Evolutionary conservation across 2,797 vertebrate genomes (phyloP), one percentile per base, ranked within the genome.

Genomic region (Dallia pectoralis): DNA sequence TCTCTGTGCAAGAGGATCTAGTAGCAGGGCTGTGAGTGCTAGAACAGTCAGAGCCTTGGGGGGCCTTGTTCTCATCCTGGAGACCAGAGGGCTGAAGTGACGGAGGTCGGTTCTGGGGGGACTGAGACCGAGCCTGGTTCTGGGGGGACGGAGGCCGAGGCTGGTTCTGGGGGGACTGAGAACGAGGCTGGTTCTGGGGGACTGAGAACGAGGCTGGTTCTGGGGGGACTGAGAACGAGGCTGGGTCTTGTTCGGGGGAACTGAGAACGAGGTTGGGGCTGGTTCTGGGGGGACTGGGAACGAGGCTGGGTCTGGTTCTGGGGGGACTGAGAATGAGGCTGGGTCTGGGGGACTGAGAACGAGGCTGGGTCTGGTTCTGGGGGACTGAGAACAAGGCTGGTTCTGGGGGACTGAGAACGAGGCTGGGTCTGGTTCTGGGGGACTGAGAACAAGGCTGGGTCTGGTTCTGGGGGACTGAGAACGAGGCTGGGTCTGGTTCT

Each of bases 1-100:
- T 85, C 0, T 91, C 88, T 75, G 92, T 91, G 44, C 83, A 49
- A 74, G 74, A 77, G 77, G 88, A 91, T 83, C 85, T 92, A 71
- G 91, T 94, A 78, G 88, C 87, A 87, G 78, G 76, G 76, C 83
- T 89, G 78, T 84, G 88, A 74, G 82, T 85, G 77, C 91, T 79
- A 62, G 72, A 84, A 0, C 86, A 81, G 32, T 84, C 78, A 14
- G 53, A 69, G n/a, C 88, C 81, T 36, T 56, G 69, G 27, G 91
- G 86, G 66, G 94, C 91, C 81, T 93, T 86, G 30, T 94, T 95
- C 83, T 93, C 92, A 79, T 93, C 89, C n/a, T 90, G 91, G 72
- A 59, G 53, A 59, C 59, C 32, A 64, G 70, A 48, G 9, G 59
- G 18, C 73, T 66, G 84, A 88, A 73, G 40, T 8, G 40, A 44